Conservation (phyloP, 2,888 invertebrate genomes). For the Timema cristinae region DNA sequence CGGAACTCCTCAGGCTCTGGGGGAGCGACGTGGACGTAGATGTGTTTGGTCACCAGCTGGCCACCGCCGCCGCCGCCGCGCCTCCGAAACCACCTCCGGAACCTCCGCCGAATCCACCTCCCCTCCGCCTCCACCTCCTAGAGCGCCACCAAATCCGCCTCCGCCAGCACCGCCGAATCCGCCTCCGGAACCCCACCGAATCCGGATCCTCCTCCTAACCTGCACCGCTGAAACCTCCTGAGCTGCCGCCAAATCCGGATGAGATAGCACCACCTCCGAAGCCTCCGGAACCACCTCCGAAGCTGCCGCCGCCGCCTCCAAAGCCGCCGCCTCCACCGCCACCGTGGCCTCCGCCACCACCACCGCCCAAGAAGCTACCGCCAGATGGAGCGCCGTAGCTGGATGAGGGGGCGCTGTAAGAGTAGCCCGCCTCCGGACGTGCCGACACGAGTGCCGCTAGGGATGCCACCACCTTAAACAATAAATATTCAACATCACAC, state of each 20-base stretch:
- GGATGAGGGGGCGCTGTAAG: constrained; percentile 27
- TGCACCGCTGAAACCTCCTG: constrained; percentile 22
- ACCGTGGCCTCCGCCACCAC: constrained; percentile 35
- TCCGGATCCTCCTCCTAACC: constrained; percentile 21
- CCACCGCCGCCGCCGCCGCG: constrained; percentile 27
- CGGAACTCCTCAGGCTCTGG: constrained; percentile 68
- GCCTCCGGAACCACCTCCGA: constrained; percentile 24
- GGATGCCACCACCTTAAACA: constrained; percentile 34
- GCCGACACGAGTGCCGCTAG: constrained; percentile 35
- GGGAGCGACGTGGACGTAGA: constrained; percentile 86
- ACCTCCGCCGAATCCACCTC: constrained; percentile 26
- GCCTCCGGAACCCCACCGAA: constrained; percentile 26
- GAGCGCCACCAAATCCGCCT: constrained; percentile 23
- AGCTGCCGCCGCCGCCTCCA: constrained; percentile 39
- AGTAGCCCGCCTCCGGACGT: constrained; percentile 32
- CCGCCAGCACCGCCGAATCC: constrained; percentile 36
- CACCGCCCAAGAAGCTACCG: constrained; percentile 35
- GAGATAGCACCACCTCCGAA: constrained; percentile 17
- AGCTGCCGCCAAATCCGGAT: constrained; percentile 21
- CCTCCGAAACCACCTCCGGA: constrained; percentile 24
- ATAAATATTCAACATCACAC: too few species aligned
- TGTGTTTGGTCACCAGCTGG: constrained; percentile 73
- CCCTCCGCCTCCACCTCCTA: constrained; percentile 22
- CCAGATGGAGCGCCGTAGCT: constrained; percentile 36
- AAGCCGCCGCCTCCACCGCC: constrained; percentile 28